These are phyloP conservation scores for Dendroctonus ponderosae DNA, from an alignment of 1,140 invertebrate genomes.

Conservation along the genomic window DNA sequence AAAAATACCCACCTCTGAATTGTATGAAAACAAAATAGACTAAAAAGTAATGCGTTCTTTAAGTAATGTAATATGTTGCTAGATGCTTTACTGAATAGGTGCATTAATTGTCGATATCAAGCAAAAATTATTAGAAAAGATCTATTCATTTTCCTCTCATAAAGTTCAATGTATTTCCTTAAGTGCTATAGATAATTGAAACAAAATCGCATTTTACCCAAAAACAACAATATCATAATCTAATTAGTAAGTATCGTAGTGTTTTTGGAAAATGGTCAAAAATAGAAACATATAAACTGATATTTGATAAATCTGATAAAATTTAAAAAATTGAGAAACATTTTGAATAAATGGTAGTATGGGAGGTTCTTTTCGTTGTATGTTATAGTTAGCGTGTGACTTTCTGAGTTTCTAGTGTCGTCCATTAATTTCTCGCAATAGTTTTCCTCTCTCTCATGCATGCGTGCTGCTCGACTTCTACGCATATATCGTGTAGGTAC, in stretches of 20 bases:
- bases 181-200: constrained; percentile 1
- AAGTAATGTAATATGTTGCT: too few species aligned
- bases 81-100: too few species aligned
- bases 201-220: background rate
- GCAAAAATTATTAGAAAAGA: background rate
- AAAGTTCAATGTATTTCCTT: background rate
- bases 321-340: too few species aligned
- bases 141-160: background rate
- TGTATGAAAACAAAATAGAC: background rate
- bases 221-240: background rate
- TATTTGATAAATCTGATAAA: background rate
- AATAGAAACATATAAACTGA: background rate
- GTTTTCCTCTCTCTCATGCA: too few species aligned
- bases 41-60: background rate
- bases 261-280: background rate
- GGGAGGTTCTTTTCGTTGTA: too few species aligned
- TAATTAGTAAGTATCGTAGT: background rate
- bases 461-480: too few species aligned
- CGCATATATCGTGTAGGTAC: too few species aligned
- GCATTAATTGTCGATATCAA: background rate
- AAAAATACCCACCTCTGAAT: background rate
- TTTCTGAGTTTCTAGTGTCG: too few species aligned
- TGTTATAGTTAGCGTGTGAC: too few species aligned
- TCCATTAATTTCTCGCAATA: too few species aligned
- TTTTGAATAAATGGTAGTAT: too few species aligned